Evolutionary conservation across 2,888 invertebrate species (phyloP), one percentile per base, ranked within the genome.

Genomic region (Limenitis camilla): DNA sequence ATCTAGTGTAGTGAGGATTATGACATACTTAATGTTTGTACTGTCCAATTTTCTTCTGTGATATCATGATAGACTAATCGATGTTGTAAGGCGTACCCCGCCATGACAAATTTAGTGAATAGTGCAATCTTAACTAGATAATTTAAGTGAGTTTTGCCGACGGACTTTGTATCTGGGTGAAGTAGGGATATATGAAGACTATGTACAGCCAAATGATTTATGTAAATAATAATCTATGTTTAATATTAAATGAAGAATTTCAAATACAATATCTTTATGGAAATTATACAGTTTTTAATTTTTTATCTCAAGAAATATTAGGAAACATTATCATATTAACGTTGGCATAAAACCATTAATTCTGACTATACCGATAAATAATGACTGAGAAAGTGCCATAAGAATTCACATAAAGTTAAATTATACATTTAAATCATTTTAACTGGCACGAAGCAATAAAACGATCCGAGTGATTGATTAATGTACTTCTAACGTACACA

Each of bases 41-140:
- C 68, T 88, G 88, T 88, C 88, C 88, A 88, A 88, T 83, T 86
- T 86, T 88, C 83, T 87, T 87, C 88, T 88, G 88, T 88, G 88
- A 88, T 88, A 88, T 85, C 73, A 73, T 51, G 44, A 82, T 85
- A 86, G 84, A 84, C 82, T 85, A 79, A 74, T 78, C 67, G 65
- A 68, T 71, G 76, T 76, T 76, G 69, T 73, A 73, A 74, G 79
- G 78, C 77, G 74, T 66, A 62, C 71, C 56, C 64, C 78, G 79
- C 79, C 72, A 71, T 81, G 80, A 82, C 83, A 84, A 81, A 81
- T 74, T 80, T 86, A 84, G 85, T 82, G 82, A 80, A 76, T 84
- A 87, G 86, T 87, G 87, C 84, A 86, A 87, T 87, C 72, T 81
- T 78, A 68, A 68, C 76, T 64, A 81, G 67, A 56, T 78, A 56